phyloP scores from a whole-genome alignment of 1,140 invertebrate species.

The Drosophila lini region DNA sequence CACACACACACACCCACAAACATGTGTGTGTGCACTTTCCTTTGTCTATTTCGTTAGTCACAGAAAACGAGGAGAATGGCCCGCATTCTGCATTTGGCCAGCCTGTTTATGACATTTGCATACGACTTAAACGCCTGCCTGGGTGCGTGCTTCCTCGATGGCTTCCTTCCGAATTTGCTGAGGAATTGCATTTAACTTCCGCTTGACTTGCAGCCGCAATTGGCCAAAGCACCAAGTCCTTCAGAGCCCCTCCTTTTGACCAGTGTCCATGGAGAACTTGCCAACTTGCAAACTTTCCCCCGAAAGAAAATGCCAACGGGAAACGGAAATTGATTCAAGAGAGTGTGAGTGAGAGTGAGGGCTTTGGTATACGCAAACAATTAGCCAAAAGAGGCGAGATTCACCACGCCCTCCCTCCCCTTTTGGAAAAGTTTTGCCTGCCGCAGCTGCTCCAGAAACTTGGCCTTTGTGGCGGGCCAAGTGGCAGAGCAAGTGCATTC shows the following conservation, averaged over 20 bases:
- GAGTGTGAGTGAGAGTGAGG: too few relatives aligned
- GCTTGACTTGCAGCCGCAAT: constrained; percentile 25
- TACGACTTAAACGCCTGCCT: not conserved
- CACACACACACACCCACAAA: not conserved
- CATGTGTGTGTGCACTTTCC: not conserved
- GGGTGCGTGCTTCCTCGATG: not conserved
- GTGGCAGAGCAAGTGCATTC: constrained; percentile 4
- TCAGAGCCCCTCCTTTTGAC: not conserved
- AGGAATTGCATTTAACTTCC: constrained; percentile 35
- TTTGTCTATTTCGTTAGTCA: constrained; percentile 41
- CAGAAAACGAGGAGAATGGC: constrained; percentile 6
- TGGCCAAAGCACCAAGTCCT: not conserved
- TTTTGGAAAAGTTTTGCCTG: constrained; percentile 10
- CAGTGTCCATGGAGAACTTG: not conserved
- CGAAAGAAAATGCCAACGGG: constrained; percentile 13
- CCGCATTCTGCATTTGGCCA: constrained; percentile 2
- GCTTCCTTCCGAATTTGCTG: not conserved
- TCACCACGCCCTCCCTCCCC: too few relatives aligned
- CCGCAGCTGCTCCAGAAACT: constrained; percentile 12
- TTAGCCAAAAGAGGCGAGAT: constrained; percentile 46
- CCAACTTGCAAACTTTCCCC: not conserved
- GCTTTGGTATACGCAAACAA: constrained; percentile 42
- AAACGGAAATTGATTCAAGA: constrained; percentile 16
- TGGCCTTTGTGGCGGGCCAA: constrained; percentile 13
- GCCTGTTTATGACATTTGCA: constrained; percentile 36